Percentiles rank a stretch among this genome's conserved stretches.
Evolutionary conservation across 2,797 vertebrate species (phyloP).

Genomic region (Sardinella longiceps): DNA sequence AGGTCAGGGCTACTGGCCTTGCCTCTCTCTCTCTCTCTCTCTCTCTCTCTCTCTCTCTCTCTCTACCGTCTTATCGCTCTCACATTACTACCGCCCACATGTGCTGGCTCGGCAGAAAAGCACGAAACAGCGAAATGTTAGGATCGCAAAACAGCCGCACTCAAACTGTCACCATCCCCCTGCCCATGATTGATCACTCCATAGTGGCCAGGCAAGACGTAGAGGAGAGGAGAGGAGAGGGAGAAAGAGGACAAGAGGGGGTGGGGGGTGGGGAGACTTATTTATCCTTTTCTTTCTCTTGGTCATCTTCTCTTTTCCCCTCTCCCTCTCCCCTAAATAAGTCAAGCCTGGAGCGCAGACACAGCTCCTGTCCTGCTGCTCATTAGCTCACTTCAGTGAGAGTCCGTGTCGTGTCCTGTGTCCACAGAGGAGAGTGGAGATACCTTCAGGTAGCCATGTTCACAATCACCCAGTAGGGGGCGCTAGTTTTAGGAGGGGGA

Average conservation of each 20-base stretch:
- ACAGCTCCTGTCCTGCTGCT: no score
- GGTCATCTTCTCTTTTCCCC: constrained; percentile 26
- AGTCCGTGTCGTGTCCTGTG: constrained; percentile 24
- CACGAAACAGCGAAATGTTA: constrained; percentile 54
- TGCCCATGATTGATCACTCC: constrained; percentile 58
- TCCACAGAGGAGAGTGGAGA: constrained; percentile 46
- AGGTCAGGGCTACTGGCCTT: not conserved
- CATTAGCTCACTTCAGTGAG: constrained; percentile 47
- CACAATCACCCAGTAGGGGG: constrained; percentile 38
- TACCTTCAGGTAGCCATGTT: constrained; percentile 40
- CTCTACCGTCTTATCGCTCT: constrained; percentile 37
- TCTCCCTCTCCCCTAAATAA: constrained; percentile 16
- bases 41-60: not conserved
- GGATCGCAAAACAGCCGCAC: constrained; percentile 54
- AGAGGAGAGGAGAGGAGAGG: not conserved
- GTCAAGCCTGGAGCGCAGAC: no score
- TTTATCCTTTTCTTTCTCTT: constrained; percentile 20
- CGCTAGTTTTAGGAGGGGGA: not conserved
- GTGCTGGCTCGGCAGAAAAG: constrained; percentile 60
- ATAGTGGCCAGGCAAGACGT: constrained; percentile 1
- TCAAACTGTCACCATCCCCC: constrained; percentile 57
- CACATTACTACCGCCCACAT: constrained; percentile 46
- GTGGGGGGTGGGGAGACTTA: not conserved
- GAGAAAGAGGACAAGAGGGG: not conserved
- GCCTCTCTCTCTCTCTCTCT: not conserved